These are phyloP conservation scores for Plestiodon gilberti DNA, from an alignment of 2,113 vertebrate species.

Conservation along the genomic window DNA sequence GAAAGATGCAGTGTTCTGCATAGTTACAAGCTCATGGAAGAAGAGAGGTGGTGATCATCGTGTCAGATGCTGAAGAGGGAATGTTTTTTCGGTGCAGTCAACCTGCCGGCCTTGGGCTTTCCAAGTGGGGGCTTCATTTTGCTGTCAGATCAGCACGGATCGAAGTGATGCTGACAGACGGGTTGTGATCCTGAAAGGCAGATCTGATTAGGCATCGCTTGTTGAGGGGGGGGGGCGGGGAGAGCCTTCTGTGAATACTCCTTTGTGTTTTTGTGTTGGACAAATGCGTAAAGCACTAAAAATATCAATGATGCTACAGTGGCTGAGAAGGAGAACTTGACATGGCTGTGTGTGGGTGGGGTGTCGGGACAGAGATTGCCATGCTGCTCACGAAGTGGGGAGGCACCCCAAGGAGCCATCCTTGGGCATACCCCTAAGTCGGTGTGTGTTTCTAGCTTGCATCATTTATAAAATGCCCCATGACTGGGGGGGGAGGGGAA, in stretches of 20 bases:
- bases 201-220: conserved; percentile 1
- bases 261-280: not conserved
- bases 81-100: not conserved
- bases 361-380: not conserved
- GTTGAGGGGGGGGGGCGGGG: not conserved
- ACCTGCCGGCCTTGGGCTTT: not conserved
- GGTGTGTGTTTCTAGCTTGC: not conserved
- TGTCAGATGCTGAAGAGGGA: not conserved
- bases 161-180: not conserved
- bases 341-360: not conserved
- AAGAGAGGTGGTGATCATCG: not conserved
- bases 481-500: not conserved
- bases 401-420: conserved; percentile 25
- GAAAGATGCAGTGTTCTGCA: not conserved
- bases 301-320: not conserved
- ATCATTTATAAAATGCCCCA: not conserved
- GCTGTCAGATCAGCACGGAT: not conserved
- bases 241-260: not conserved
- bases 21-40: not conserved
- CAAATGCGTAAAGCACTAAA: not conserved
- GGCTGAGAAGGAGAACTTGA: not conserved
- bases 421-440: not conserved
- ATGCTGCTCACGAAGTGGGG: not conserved
- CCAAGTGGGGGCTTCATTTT: accelerated
- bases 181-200: not conserved